Conservation (phyloP, 2,113 vertebrate genomes). For the Madoqua kirkii region DNA sequence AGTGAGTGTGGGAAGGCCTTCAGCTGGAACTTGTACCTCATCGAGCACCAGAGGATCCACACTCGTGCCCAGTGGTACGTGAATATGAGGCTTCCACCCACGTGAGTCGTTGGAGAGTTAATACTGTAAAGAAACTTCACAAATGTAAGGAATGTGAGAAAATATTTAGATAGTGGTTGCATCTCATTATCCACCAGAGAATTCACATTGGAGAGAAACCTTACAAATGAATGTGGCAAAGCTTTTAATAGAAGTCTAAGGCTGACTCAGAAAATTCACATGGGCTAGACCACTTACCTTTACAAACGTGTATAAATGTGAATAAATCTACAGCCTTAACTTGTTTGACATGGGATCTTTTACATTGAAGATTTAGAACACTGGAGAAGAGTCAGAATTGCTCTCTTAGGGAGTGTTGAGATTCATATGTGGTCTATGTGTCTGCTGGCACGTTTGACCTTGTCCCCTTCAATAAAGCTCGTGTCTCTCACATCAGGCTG, state of each 20-base stretch:
- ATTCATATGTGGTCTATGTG: not conserved
- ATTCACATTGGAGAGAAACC: conserved; percentile 68
- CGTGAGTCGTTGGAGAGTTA: conserved; percentile 17
- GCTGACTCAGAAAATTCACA: conserved; percentile 64
- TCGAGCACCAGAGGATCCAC: conserved; percentile 68
- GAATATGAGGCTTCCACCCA: conserved; percentile 49
- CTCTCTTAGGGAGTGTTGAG: not conserved
- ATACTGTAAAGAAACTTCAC: conserved; percentile 52
- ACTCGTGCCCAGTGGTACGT: conserved; percentile 52
- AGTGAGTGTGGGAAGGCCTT: conserved; percentile 68
- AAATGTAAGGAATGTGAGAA: conserved; percentile 64
- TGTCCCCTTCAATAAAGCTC: not conserved
- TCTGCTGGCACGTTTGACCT: not conserved
- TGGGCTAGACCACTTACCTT: not conserved
- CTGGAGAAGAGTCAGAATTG: not conserved
- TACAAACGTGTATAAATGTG: not conserved
- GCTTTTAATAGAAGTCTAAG: conserved; percentile 65
- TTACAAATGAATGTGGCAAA: conserved; percentile 59
- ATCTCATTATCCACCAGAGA: conserved; percentile 67
- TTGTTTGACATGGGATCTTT: not conserved
- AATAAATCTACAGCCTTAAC: conserved; percentile 44
- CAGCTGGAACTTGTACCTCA: conserved; percentile 59
- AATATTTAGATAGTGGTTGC: conserved; percentile 63
- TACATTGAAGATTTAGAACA: not conserved
- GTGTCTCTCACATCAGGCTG: not conserved